phyloP scores from a whole-genome alignment of 2,113 vertebrate species.

The Trichomycterus rosablanca region DNA sequence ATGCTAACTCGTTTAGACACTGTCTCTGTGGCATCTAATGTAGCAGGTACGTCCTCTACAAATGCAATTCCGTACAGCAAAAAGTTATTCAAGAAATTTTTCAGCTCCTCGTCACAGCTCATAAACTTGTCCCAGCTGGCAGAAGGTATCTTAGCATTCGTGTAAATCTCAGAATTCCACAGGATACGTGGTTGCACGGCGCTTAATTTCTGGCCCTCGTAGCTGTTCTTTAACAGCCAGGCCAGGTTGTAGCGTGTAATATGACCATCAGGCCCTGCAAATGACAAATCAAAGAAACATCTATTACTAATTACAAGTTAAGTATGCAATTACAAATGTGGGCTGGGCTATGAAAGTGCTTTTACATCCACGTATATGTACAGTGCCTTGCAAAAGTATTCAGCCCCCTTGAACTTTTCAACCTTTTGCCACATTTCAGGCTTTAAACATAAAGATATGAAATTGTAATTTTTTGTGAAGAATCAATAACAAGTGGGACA shows the following conservation, averaged over 20 bases:
- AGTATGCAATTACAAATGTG: no score
- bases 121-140: conserved; percentile 75
- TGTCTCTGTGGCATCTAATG: conserved; percentile 79
- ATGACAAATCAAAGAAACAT: not conserved
- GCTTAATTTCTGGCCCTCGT: conserved; percentile 74
- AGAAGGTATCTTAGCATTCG: conserved; percentile 63
- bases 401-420: no score
- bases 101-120: conserved; percentile 77
- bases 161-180: conserved; percentile 82
- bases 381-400: no score
- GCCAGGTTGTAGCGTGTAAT: conserved; percentile 76
- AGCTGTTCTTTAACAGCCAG: conserved; percentile 85
- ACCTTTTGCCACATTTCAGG: no score
- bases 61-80: conserved; percentile 85
- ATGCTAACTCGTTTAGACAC: conserved; percentile 77
- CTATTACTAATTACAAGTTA: no score
- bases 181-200: conserved; percentile 73
- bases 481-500: no score
- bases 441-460: no score
- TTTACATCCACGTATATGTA: no score
- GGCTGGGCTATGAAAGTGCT: no score
- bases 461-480: no score
- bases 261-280: conserved; percentile 82
- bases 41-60: conserved; percentile 79
- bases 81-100: conserved; percentile 80